Evolutionary conservation across 1,140 invertebrate species (phyloP), one percentile per base, ranked within the genome.

Genomic region (Trichonephila clavipes): DNA sequence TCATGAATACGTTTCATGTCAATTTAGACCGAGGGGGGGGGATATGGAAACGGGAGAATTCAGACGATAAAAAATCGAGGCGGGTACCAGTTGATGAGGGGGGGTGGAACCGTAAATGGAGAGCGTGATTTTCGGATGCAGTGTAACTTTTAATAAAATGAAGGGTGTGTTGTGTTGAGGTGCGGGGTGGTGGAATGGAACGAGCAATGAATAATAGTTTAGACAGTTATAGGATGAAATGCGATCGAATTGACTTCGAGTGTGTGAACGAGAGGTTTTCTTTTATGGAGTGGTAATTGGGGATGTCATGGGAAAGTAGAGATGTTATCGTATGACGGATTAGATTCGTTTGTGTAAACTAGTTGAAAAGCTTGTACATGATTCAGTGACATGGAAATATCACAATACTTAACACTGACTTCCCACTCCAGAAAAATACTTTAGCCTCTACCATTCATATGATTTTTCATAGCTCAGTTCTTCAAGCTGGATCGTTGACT

Each of bases 1-100:
- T 34, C 72, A 77, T 77, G 72, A 77, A 77, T 77, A 77, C 72
- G 72, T 77, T 77, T 40, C 72, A 77, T 77, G 72, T 77, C 72
- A 77, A 77, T 77, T 77, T 77, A 8, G 16, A 77, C 18, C 0
- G 28, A 28, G 69, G 28, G 69, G 24, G 28, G 5, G 28, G 28
- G 2, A 0, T 51, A 51, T 51, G 62, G 62, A 21, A 64, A 21
- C 6, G 62, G 16, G 16, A 5, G 62, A 64, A 64, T 19, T 18
- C 28, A 40, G 28, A 77, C 72, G 28, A 34, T 77, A 77, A 77
- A 77, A 77, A 77, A 77, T 18, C 34, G 34, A 34, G 34, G 34
- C 72, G 28, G 72, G 72, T 77, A 77, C 72, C 72, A 28, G 72
- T 77, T 7, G 28, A 77, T 19, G 72, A 28, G 34, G 12, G 34